Base-by-base conservation (phyloP, 2,113 vertebrate genomes). In the Nyctibius bracteatus region DNA sequence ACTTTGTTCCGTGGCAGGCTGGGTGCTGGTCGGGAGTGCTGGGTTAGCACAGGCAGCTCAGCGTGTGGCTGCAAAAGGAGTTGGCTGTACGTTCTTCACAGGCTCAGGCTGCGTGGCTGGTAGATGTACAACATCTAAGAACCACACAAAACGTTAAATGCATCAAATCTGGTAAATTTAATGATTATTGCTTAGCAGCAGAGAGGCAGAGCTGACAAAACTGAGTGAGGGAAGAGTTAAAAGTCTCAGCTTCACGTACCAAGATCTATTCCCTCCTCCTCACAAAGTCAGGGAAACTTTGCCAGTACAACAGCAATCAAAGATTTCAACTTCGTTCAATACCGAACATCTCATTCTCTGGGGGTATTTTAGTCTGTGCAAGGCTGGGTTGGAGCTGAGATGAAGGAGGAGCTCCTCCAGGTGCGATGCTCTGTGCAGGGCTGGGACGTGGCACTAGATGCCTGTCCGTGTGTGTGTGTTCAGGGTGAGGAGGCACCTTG, bases 11-110 rank as follows among this genome's bases (percentile, higher is more conserved):
- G 6, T 6, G 37, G 3, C 24, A 5, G 31, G 31, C 72, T 15
- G 22, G 6, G 6, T 0, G 3, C 35, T 13, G 20, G 5, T 10
- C 37, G 6, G 57, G 37, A 41, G 44, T 0, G 10, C 39, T 35
- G 58, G 59, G 33, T 71, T n/a, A 8, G 54, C 28, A 4, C 17
- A 5, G 25, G 23, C 33, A 23, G 33, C 12, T 13, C 75, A 9
- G 24, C 10, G 2, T 0, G 20, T 13, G 46, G 17, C 2, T 46
- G 58, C 54, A 13, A 9, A 43, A 49, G 41, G 20, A 14, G 9
- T 1, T 30, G 41, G 7, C 51, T 27, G 1, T 2, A 2, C 14
- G 35, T 23, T 58, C 31, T 25, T 13, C 19, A 10, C 12, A 12
- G 46, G 30, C 37, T 33, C 37, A n/a, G 65, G 8, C 18, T 30